Evolutionary conservation across 2,797 vertebrate genomes (phyloP), one percentile per base, ranked within the genome.

Genomic region (Syngnathus rostellatus): DNA sequence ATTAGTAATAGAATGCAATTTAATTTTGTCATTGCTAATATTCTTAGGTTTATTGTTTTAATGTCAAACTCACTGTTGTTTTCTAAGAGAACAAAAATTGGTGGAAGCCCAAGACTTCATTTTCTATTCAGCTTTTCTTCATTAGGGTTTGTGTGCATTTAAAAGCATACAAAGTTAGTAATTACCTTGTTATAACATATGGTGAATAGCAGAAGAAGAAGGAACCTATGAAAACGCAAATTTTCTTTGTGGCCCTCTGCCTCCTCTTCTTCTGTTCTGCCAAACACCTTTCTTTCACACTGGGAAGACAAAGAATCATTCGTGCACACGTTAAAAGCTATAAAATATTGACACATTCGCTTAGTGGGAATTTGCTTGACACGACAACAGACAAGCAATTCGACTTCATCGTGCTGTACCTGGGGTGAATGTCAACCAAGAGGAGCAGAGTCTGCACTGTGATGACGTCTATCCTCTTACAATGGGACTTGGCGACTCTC

Each of bases 181-280:
- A 14, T 76, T 83, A 93, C 91, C 91, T 90, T 74, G 92, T 94
- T 73, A 92, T 85, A 64, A 91, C 90, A 40, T 92, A 92, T 8
- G 91, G 92, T 68, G 90, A 89, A 77, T 94, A 94, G 83, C 90
- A 93, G 74, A 93, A 50, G 72, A 93, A 72, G 72, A 94, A 94
- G 0, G 93, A 91, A 19, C 91, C 90, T 54, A 91, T 93, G 85
- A 93, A 93, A 87, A 93, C 78, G 84, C 91, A 87, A 64, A 92
- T 93, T 80, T 94, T 93, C 81, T 92, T 91, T 5, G 88, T 87
- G 50, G 91, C 93, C 0, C 89, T 77, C 69, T 81, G 89, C 68
- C 81, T 74, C 67, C 88, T 87, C 77, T 85, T 86, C 78, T 88
- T 94, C 86, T 92, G 92, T 68, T 93, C 90, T 1, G 81, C 77